phyloP scores from a whole-genome alignment of 2,113 vertebrate species.

The Promerops cafer region DNA sequence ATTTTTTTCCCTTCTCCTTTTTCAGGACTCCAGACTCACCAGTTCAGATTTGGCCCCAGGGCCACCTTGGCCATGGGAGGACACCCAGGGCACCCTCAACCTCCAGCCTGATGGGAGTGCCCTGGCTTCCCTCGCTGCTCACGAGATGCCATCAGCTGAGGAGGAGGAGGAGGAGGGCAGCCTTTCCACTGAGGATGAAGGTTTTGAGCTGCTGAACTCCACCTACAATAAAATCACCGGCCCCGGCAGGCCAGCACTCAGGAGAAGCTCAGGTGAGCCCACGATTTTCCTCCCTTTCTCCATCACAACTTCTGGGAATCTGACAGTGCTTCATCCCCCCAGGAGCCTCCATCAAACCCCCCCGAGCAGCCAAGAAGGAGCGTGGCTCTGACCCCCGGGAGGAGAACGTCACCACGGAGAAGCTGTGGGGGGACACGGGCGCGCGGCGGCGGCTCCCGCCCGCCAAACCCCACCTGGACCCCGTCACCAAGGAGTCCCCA shows the following conservation, averaged over 20 bases:
- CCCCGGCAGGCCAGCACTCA: not conserved
- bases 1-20: not conserved
- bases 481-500: conserved; percentile 18
- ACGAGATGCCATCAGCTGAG: not conserved
- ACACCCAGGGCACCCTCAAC: not conserved
- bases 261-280: not conserved
- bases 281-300: not conserved
- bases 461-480: conserved; percentile 59
- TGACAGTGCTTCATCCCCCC: not conserved
- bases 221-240: conserved; percentile 10
- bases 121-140: not conserved
- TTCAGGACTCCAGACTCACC: conserved; percentile 6
- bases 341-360: not conserved
- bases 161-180: not conserved
- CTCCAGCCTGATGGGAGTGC: not conserved
- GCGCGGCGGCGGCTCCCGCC: not conserved
- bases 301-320: fast-evolving
- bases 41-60: not conserved
- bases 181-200: conserved; percentile 37
- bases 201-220: conserved; percentile 42
- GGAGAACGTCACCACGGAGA: conserved; percentile 78
- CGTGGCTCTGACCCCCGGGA: conserved; percentile 44
- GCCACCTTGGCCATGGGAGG: not conserved
- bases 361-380: conserved; percentile 61
- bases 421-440: not conserved